Base-by-base conservation (phyloP, 2,797 vertebrate species). In the Silurus aristotelis region DNA sequence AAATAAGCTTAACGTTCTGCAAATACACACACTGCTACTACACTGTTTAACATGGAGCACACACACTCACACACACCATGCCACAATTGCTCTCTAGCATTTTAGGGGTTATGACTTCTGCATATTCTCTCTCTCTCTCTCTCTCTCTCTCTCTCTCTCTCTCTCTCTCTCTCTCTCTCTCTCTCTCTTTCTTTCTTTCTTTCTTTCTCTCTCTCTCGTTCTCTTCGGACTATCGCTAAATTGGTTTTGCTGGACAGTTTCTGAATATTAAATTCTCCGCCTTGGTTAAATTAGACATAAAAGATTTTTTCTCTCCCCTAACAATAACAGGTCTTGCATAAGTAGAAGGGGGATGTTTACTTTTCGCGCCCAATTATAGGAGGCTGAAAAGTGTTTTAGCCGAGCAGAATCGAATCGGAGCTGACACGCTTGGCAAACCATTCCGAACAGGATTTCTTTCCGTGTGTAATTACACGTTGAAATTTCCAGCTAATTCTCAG, bases 271-370 rank as follows among this genome's bases (percentile, higher is more conserved):
- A 95, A 95, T 94, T 93, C 91, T 92, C 91, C 91, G 92, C 92
- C 93, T 91, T 91, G 94, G 94, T 94, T 95, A 95, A 96, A 96
- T 95, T 95, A 94, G 94, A 94, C 93, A 94, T 94, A 94, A 95
- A 93, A 93, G 85, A 87, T 84, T 85, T 84, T 92, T 88, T 92
- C n/a, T 82, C 68, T 15, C 60, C 31, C 1, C 9, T 92, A 92
- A 96, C 93, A 96, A 95, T 94, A 94, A 94, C 93, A 93, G 94
- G 94, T 95, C 93, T 95, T 95, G 94, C 93, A 94, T 95, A 95
- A 95, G 93, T 95, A 95, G 93, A 60, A 60, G 31, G 20, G 80
- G 73, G 94, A 92, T 92, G 89, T 94, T 94, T 93, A 89, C 89
- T 87, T 90, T 87, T 82, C 78, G 82, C 87, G 77, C 61, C 93